These are phyloP conservation scores for Artibeus jamaicensis DNA, from an alignment of 2,797 vertebrate species.

Conservation along the genomic window DNA sequence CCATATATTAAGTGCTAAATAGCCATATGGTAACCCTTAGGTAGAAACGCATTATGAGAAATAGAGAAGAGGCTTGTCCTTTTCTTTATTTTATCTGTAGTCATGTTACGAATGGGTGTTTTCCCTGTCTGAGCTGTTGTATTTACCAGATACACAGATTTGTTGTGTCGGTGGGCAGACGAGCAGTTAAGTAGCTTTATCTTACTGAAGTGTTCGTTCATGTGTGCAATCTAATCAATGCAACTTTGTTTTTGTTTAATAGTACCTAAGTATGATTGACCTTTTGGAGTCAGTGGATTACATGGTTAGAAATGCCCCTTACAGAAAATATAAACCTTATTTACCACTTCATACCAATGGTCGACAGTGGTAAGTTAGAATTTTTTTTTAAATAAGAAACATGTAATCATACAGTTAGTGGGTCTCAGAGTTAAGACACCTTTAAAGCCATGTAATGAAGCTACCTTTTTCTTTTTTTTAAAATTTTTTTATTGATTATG, in stretches of 20 bases:
- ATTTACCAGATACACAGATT: not conserved
- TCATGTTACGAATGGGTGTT: not conserved
- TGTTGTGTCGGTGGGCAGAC: not conserved
- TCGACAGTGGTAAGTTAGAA: conserved; percentile 87
- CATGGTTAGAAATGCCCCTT: conserved; percentile 94
- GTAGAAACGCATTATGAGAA: not conserved
- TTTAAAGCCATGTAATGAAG: not conserved
- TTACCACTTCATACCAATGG: conserved; percentile 84
- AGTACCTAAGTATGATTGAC: conserved; percentile 95
- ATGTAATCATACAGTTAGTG: not conserved
- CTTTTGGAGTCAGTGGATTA: conserved; percentile 93
- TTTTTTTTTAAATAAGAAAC: not conserved
- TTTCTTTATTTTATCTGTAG: not conserved
- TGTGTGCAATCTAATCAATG: not conserved
- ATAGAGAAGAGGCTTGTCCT: not conserved
- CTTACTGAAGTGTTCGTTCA: not conserved
- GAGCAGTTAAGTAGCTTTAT: not conserved
- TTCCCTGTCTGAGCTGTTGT: not conserved
- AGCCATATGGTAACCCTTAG: not conserved
- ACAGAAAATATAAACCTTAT: conserved; percentile 92
- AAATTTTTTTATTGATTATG: too few relatives aligned
- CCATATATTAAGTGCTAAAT: not conserved
- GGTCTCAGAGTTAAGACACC: not conserved
- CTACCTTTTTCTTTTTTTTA: not conserved
- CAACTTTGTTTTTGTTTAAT: conserved; percentile 62